These are phyloP conservation scores for Mesorhabditis sp. DNA, from an alignment of 2,888 invertebrate genomes.

Conservation along the genomic window DNA sequence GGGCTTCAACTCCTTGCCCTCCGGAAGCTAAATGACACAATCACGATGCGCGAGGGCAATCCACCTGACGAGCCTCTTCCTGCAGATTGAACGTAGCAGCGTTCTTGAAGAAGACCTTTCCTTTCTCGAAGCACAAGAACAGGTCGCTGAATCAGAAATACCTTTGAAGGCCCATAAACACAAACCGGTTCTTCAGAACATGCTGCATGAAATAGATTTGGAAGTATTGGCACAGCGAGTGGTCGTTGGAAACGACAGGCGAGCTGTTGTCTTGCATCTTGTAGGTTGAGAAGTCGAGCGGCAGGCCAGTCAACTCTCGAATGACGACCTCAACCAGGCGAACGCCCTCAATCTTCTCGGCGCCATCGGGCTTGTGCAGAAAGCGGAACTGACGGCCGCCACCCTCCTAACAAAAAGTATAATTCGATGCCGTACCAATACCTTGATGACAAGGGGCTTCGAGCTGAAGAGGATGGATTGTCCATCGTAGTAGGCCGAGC, in stretches of 20 bases:
- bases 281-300: conserved; percentile 11
- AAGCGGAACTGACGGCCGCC: neutral
- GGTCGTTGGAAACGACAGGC: conserved; percentile 6
- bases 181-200: neutral
- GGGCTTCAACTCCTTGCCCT: conserved; percentile 6
- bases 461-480: conserved; percentile 14
- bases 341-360: neutral
- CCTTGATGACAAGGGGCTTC: conserved; percentile 9
- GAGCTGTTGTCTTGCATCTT: neutral
- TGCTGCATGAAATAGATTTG: conserved; percentile 7
- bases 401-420: neutral
- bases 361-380: neutral
- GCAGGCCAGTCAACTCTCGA: neutral
- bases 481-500: conserved; percentile 14
- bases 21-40: neutral
- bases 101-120: neutral
- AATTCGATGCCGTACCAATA: neutral
- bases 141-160: neutral
- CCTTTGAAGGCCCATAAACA: neutral
- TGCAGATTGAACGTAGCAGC: conserved; percentile 7
- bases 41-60: conserved; percentile 1
- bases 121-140: conserved; percentile 1
- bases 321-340: conserved; percentile 11
- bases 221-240: conserved; percentile 8
- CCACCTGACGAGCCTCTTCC: neutral